These are phyloP conservation scores for Leptothorax acervorum DNA, from an alignment of 2,888 invertebrate species.

Conservation along the genomic window DNA sequence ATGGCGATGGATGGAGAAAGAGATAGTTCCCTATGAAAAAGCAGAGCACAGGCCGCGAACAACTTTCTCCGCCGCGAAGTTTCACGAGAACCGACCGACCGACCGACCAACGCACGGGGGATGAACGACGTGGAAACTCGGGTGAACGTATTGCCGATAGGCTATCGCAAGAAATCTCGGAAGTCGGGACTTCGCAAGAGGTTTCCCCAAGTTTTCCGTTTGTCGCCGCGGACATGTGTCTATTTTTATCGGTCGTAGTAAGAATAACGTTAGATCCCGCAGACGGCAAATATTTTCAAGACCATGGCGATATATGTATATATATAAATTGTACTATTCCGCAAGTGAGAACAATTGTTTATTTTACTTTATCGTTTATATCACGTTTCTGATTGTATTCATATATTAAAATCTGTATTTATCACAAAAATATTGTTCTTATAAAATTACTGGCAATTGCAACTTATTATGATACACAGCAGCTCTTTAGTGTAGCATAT, in stretches of 20 bases:
- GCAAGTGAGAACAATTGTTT: not conserved
- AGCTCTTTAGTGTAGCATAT: not conserved
- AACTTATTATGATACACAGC: not conserved
- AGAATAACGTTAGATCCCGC: not conserved
- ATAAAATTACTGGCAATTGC: not conserved
- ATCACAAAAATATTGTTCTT: not conserved
- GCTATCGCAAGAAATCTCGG: constrained; percentile 46
- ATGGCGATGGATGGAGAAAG: constrained; percentile 52
- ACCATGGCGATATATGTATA: not conserved
- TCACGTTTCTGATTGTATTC: not conserved
- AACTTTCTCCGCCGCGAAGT: constrained; percentile 64
- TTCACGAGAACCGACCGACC: constrained; percentile 37
- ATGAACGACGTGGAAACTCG: constrained; percentile 64
- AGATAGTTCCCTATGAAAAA: constrained; percentile 46
- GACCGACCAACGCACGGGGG: not conserved
- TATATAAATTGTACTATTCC: not conserved
- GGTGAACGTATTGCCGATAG: constrained; percentile 41
- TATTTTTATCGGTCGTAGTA: constrained; percentile 21
- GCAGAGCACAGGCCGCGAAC: constrained; percentile 52
- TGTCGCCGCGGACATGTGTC: constrained; percentile 1
- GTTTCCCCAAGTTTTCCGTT: constrained; percentile 35
- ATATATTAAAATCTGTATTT: not conserved
- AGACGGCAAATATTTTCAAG: not conserved
- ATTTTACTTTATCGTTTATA: not conserved
- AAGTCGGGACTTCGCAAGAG: not conserved